Evolutionary conservation across 1,140 invertebrate genomes (phyloP), one percentile per base, ranked within the genome.

Genomic region (Lordiphosa collinella): DNA sequence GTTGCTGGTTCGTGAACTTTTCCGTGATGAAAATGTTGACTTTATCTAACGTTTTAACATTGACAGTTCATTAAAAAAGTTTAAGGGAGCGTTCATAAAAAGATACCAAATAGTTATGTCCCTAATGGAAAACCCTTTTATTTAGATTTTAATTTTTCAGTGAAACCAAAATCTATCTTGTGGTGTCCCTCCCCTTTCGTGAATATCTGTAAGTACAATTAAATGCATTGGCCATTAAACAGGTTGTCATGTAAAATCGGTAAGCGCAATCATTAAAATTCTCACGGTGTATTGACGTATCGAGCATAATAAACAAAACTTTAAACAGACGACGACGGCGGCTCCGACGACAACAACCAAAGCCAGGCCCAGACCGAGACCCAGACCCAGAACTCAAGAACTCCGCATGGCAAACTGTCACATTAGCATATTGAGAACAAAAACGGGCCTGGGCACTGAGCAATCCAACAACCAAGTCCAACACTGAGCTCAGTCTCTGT

Each of bases 341-440:
- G 35, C 64, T 49, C 3, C 31, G 18, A 43, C 14, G 41, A 10
- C 18, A n/a, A 44, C 62, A 38, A 11, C 22, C 43, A 36, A 38
- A 11, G 14, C 40, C 40, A 46, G 25, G 13, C 43, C 50, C 16
- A 53, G 59, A 34, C 25, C 38, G 11, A 68, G 59, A 46, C 38
- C 37, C 53, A 52, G 60, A 43, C 29, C 46, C 52, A 56, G 41
- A 32, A 51, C 44, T 8, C 47, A 34, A 61, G 37, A 49, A 60
- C 52, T 57, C 34, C 29, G 49, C 60, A 51, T 56, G 52, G 60
- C 73, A 78, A 84, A 84, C 78, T 84, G 78, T 84, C 78, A 78
- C 79, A 84, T 84, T 84, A 84, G 79, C 78, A 84, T 84, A 84
- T 84, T 85, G 61, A 69, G 78, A 82, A 82, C 60, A 69, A 61